phyloP scores from a whole-genome alignment of 2,113 vertebrate species.

The Lethenteron camtschaticum region DNA sequence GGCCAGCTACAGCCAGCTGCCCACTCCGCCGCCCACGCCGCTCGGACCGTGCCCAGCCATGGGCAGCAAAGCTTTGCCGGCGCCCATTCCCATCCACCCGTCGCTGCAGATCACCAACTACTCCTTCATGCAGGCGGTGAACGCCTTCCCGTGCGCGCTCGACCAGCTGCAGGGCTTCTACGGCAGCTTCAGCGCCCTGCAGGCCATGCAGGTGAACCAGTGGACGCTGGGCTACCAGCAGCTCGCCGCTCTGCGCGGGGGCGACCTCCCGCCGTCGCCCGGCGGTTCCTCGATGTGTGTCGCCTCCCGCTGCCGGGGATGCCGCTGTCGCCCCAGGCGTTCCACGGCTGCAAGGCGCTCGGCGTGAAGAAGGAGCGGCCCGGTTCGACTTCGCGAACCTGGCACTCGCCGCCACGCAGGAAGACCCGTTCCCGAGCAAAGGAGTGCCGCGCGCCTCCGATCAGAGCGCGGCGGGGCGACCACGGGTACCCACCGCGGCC shows the following conservation, averaged over 20 bases:
- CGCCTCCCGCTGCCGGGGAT: slow-evolving; percentile 3
- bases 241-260: not conserved
- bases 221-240: slow-evolving; percentile 74
- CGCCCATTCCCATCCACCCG: slow-evolving; percentile 78
- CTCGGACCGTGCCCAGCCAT: slow-evolving; percentile 19
- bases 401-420: slow-evolving; percentile 73
- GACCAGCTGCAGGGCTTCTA: slow-evolving; percentile 76
- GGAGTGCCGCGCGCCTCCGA: not conserved
- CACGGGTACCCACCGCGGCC: slow-evolving; percentile 40
- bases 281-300: not conserved
- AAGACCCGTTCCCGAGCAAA: slow-evolving; percentile 29
- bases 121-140: slow-evolving; percentile 73
- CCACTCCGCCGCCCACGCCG: slow-evolving; percentile 1
- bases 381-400: slow-evolving; percentile 95
- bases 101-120: slow-evolving; percentile 85
- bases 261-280: slow-evolving; percentile 1
- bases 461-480: slow-evolving; percentile 33
- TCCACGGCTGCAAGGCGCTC: not conserved
- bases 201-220: slow-evolving; percentile 81
- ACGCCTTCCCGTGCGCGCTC: slow-evolving; percentile 57
- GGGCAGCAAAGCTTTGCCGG: slow-evolving; percentile 88
- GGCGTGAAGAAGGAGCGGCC: slow-evolving; percentile 19
- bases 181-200: slow-evolving; percentile 60
- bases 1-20: not conserved
- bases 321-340: slow-evolving; percentile 2